Evolutionary conservation across 2,113 vertebrate genomes (phyloP).

Genomic region (Ondatra zibethicus): DNA sequence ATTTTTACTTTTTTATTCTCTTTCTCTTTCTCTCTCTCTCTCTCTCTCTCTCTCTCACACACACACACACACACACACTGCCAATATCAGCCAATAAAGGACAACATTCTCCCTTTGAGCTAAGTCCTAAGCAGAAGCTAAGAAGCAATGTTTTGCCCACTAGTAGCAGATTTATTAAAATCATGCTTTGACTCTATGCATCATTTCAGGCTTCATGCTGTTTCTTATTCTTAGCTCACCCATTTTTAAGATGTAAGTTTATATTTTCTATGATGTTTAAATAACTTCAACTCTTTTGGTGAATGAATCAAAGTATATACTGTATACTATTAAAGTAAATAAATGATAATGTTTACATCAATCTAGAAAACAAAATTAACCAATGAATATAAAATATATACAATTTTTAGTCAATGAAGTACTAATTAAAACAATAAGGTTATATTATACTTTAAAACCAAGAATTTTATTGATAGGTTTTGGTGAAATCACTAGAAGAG

Average conservation of each 20-base stretch:
- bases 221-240: background rate
- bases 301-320: background rate
- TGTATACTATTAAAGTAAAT: conserved; percentile 26
- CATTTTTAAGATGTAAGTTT: conserved; percentile 39
- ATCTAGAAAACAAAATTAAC: conserved; percentile 21
- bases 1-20: background rate
- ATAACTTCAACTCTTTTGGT: conserved; percentile 1
- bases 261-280: background rate
- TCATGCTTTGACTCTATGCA: background rate
- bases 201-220: background rate
- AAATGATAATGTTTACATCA: background rate
- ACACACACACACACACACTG: background rate
- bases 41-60: background rate
- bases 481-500: background rate
- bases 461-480: background rate
- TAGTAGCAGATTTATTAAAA: conserved; percentile 20
- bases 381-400: conserved; percentile 31
- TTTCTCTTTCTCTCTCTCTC: background rate
- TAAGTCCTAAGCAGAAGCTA: background rate
- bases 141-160: background rate
- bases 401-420: conserved; percentile 31
- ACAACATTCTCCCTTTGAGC: background rate
- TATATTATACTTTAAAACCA: conserved; percentile 7
- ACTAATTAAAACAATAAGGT: conserved; percentile 15
- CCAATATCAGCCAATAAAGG: background rate